phyloP scores from a whole-genome alignment of 2,888 invertebrate species.

The Anthophora plumipes region DNA sequence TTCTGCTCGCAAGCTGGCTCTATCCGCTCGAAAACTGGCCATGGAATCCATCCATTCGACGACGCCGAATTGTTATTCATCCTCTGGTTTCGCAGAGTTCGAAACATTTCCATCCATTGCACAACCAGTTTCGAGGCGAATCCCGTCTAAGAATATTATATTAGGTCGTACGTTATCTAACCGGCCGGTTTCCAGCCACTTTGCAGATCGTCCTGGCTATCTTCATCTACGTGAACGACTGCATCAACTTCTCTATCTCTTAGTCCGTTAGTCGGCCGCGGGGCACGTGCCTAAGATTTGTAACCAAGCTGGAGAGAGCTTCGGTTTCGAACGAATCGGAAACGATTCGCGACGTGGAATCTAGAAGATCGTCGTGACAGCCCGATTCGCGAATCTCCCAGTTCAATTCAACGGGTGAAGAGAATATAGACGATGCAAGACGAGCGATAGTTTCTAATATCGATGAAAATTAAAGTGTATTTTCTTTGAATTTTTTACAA shows the following conservation, averaged over 20 bases:
- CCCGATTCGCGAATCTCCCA: background rate
- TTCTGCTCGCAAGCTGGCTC: conserved; percentile 19
- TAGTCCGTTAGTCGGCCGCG: background rate
- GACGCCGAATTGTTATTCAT: conserved; percentile 78
- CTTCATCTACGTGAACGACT: conserved; percentile 6
- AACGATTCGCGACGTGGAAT: background rate
- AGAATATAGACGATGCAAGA: too few species aligned
- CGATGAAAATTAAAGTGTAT: background rate
- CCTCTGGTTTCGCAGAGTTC: conserved; percentile 63
- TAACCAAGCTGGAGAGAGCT: background rate
- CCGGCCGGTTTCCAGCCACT: conserved; percentile 12
- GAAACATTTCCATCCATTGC: conserved; percentile 76
- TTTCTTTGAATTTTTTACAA: background rate
- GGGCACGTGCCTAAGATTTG: conserved; percentile 37
- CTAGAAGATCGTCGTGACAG: background rate
- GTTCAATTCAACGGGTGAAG: background rate
- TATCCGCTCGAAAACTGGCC: conserved; percentile 58
- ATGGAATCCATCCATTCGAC: conserved; percentile 73
- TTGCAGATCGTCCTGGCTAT: conserved; percentile 21
- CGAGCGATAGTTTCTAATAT: too few species aligned
- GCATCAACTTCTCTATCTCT: background rate
- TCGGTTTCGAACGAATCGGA: background rate
- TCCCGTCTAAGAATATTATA: conserved; percentile 80
- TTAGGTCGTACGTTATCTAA: conserved; percentile 77
- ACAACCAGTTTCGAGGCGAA: conserved; percentile 55